These are phyloP conservation scores for Hyposoter dolosus DNA, from an alignment of 2,888 invertebrate species.

Conservation along the genomic window DNA sequence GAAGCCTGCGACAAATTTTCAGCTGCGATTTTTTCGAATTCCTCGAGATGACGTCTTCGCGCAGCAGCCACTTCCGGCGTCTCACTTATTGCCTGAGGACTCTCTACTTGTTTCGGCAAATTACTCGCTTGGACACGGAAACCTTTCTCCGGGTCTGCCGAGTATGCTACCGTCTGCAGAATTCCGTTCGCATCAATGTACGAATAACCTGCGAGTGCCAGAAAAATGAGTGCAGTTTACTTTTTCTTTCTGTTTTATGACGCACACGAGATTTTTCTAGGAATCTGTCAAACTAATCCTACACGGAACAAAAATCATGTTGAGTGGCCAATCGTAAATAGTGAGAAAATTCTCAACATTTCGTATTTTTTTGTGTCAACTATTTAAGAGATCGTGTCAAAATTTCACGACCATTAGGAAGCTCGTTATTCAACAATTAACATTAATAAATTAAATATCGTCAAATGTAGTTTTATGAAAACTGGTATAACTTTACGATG, in stretches of 20 bases:
- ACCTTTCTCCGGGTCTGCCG: slow-evolving; percentile 87
- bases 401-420: no score
- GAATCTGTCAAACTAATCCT: slow-evolving; percentile 1
- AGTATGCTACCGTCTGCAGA: slow-evolving; percentile 88
- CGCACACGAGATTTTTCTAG: neutral
- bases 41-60: slow-evolving; percentile 83
- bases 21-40: slow-evolving; percentile 61
- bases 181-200: slow-evolving; percentile 89
- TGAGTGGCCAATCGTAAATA: no score
- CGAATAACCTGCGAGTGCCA: slow-evolving; percentile 86
- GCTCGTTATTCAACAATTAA: no score
- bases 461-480: no score
- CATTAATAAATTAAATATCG: no score
- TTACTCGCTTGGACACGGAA: slow-evolving; percentile 89
- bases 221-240: slow-evolving; percentile 5
- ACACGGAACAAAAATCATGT: no score
- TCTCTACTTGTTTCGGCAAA: slow-evolving; percentile 80
- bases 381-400: no score
- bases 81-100: slow-evolving; percentile 82
- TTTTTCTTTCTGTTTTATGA: neutral
- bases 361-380: no score
- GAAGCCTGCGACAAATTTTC: slow-evolving; percentile 34
- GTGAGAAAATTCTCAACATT: no score
- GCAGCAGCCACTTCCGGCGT: slow-evolving; percentile 85
- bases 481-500: no score